These are phyloP conservation scores for Rhinolophus sinicus DNA, from an alignment of 2,113 vertebrate genomes.

Conservation along the genomic window DNA sequence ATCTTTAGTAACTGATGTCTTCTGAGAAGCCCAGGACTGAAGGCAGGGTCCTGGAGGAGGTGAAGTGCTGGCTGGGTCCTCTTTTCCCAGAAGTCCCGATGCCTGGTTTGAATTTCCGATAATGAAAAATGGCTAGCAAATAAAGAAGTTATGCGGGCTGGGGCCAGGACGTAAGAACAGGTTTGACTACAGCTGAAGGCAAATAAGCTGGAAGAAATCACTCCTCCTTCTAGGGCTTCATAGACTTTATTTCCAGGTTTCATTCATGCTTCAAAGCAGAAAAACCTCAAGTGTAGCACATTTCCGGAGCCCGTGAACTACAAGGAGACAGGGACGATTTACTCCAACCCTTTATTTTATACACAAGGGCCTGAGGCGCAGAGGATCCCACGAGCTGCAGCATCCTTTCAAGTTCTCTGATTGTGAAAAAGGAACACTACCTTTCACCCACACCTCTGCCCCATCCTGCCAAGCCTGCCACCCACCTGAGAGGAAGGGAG, in stretches of 20 bases:
- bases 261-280: neutral
- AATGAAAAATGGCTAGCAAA: neutral
- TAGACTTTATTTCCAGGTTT: neutral
- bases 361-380: neutral
- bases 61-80: neutral
- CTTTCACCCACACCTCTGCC: conserved; percentile 41
- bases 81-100: conserved; percentile 3
- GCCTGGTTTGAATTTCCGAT: neutral
- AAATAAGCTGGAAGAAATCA: neutral
- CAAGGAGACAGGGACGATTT: neutral
- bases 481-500: conserved; percentile 75
- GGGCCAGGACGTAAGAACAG: neutral
- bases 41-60: neutral
- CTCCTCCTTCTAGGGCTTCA: neutral
- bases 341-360: neutral
- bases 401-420: neutral
- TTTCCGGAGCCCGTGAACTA: neutral
- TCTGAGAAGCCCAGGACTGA: neutral
- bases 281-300: neutral
- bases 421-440: neutral
- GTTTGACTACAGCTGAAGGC: neutral
- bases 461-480: neutral
- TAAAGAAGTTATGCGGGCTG: neutral
- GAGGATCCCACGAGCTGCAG: neutral
- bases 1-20: neutral